Conservation (phyloP, 2,888 invertebrate genomes). For the Pyrgus malvae region DNA sequence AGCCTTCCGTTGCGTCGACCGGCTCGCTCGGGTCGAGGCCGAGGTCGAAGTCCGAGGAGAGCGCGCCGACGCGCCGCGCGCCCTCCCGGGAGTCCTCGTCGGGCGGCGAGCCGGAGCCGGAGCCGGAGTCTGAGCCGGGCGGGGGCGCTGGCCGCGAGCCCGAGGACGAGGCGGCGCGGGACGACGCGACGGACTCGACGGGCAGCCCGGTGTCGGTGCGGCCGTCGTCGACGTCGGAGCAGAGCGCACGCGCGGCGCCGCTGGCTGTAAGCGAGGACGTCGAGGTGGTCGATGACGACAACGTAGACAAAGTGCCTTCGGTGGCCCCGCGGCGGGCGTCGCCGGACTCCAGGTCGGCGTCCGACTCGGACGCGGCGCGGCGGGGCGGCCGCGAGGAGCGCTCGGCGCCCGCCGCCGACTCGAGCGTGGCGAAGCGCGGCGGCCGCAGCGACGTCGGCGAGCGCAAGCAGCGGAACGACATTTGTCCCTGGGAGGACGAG, state of each 20-base stretch:
- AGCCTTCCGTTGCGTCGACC: not conserved
- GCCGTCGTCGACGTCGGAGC: slow-evolving; percentile 25
- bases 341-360: slow-evolving; percentile 53
- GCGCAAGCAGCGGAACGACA: slow-evolving; percentile 86
- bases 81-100: slow-evolving; percentile 52
- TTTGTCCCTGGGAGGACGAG: slow-evolving; percentile 98
- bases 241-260: slow-evolving; percentile 80
- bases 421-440: slow-evolving; percentile 72
- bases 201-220: slow-evolving; percentile 25
- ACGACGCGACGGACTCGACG: slow-evolving; percentile 29
- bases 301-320: slow-evolving; percentile 79
- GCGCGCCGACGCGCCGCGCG: not conserved
- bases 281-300: slow-evolving; percentile 86
- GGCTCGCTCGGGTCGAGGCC: slow-evolving; percentile 36
- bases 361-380: slow-evolving; percentile 58
- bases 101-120: slow-evolving; percentile 31
- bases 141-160: slow-evolving; percentile 16
- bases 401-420: slow-evolving; percentile 67
- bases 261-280: slow-evolving; percentile 87
- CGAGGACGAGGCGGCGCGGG: slow-evolving; percentile 21
- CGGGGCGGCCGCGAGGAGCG: slow-evolving; percentile 67
- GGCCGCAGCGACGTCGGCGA: slow-evolving; percentile 61
- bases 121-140: slow-evolving; percentile 15
- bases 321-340: slow-evolving; percentile 56
- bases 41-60: slow-evolving; percentile 45